A percentile compares a stretch with the other conserved stretches of the same genome.
Evolutionary conservation across 2,113 vertebrate species (phyloP).

Genomic region (Nansenia antarctica): DNA sequence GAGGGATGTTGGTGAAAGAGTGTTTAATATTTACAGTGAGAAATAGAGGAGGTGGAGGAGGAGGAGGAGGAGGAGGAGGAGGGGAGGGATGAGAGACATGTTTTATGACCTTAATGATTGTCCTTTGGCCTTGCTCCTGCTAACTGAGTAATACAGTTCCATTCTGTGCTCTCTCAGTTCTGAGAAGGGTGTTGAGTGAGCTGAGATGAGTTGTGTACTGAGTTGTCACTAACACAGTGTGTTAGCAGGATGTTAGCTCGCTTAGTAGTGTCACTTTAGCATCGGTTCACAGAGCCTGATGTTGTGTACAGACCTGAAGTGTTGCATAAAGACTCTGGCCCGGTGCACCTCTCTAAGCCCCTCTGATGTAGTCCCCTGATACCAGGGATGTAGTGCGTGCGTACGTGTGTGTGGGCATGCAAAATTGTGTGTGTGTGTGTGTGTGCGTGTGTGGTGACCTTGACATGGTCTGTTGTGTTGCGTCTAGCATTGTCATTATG

Average conservation of each 20-base stretch:
- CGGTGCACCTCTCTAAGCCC: constrained; percentile 27
- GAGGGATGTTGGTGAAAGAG: not conserved
- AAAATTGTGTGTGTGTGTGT: constrained; percentile 24
- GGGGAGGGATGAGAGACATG: not conserved
- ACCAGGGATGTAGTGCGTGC: constrained; percentile 27
- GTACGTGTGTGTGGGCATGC: constrained; percentile 26
- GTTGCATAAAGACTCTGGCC: constrained; percentile 1
- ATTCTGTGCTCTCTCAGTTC: not conserved
- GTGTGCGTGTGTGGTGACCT: constrained; percentile 59
- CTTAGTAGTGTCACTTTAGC: not conserved
- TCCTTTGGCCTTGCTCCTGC: not conserved
- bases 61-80: not conserved
- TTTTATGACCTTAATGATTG: not conserved
- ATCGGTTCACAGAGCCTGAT: not conserved
- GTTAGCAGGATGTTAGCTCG: not conserved
- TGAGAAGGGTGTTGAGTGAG: not conserved
- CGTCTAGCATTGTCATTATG: constrained; percentile 57
- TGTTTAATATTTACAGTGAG: not conserved
- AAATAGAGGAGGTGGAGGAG: not conserved
- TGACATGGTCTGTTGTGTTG: constrained; percentile 45
- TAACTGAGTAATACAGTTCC: constrained; percentile 32
- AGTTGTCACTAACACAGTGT: not conserved
- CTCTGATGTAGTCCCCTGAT: constrained; percentile 39
- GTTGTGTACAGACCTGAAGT: not conserved
- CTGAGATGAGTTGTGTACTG: no score